phyloP scores from a whole-genome alignment of 2,797 vertebrate genomes.

The Microtus californicus region DNA sequence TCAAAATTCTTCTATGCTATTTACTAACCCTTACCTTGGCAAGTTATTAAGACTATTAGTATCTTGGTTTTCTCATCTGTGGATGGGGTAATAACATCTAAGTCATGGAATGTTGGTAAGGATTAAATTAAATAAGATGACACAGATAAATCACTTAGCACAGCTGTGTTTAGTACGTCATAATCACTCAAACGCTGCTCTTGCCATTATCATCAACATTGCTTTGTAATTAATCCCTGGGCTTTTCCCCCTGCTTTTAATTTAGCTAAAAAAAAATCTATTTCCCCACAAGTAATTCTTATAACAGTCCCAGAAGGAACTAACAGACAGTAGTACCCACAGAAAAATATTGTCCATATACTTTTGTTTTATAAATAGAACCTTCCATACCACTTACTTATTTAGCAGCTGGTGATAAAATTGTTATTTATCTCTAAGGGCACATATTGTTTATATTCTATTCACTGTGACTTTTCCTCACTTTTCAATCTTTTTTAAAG shows the following conservation, averaged over 20 bases:
- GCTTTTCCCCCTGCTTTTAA: constrained; percentile 19
- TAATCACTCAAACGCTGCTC: constrained; percentile 25
- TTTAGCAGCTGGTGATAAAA: constrained; percentile 17
- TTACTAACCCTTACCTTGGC: not conserved
- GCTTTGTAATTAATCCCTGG: constrained; percentile 22
- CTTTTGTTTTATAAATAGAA: constrained; percentile 43
- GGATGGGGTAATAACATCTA: not conserved
- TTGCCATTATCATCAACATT: not conserved
- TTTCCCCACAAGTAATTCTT: not conserved
- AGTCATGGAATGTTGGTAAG: not conserved
- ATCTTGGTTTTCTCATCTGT: constrained; percentile 6
- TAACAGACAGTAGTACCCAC: not conserved
- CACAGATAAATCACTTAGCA: not conserved
- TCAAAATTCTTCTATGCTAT: not conserved
- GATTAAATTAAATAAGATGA: constrained; percentile 36
- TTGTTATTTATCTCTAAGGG: not conserved
- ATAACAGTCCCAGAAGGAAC: constrained; percentile 4
- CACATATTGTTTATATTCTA: not conserved
- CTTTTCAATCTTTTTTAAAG: constrained; percentile 11
- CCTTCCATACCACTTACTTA: not conserved
- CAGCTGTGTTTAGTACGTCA: not conserved
- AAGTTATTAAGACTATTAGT: not conserved
- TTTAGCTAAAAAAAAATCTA: constrained; percentile 15
- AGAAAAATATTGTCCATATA: not conserved
- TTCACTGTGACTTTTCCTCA: not conserved